Base-by-base conservation (phyloP, 2,797 vertebrate species). In the Enteromius viviparus region DNA sequence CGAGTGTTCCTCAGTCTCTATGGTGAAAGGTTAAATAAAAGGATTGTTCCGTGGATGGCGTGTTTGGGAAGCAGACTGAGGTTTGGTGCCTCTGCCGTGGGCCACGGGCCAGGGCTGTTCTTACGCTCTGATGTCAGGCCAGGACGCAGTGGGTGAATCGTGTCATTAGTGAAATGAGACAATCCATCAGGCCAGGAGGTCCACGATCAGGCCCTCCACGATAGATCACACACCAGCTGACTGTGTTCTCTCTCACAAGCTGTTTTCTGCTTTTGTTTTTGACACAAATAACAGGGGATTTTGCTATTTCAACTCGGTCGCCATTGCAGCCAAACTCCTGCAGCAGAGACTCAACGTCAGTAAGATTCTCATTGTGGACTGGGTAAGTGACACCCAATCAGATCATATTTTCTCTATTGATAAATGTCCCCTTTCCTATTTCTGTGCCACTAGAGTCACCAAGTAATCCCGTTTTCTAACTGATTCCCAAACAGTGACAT, bases 221-320 rank as follows among this genome's bases (percentile, higher is more conserved):
- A 77, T 65, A 78, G 76, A 85, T 82, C 76, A 64, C 66, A 74
- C 86, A 70, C 69, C 74, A 84, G 42, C 83, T 85, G 78, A 88
- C 80, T 76, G n/a, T 65, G 64, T 19, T 62, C 23, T 77, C 71
- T 66, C n/a, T 76, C 45, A 72, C 15, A 83, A 10, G 26, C 17
- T 47, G 49, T 69, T 75, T 34, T 78, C 19, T 85, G 37, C 72
- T 58, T 40, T 19, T 37, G 12, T 29, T 66, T 23, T 12, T 21
- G 0, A 66, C 45, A 55, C 6, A 37, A 60, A 77, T 80, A 82
- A 10, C 91, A 99, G 98, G 98, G 98, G 97, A 1, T 99, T 99
- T 92, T 99, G 98, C 93, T 99, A 98, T 91, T 99, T 99, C 89
- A 99, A 99, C 87, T 98, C 98, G 0, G 96, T 99, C 64, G 97